phyloP scores from a whole-genome alignment of 2,113 vertebrate species.

The Gyps fulvus region DNA sequence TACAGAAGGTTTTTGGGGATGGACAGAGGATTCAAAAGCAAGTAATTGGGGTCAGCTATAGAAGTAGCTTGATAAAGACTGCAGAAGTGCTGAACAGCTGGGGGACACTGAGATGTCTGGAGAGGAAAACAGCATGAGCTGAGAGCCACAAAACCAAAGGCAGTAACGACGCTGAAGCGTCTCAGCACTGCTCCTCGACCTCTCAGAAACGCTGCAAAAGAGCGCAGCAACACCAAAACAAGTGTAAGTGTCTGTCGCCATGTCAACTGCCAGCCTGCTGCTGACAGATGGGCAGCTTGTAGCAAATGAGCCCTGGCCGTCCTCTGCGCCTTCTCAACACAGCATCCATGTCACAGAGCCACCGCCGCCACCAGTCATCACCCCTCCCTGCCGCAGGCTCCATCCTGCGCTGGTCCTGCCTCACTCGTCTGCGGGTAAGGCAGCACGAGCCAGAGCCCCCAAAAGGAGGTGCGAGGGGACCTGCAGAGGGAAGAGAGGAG shows the following conservation, averaged over 20 bases:
- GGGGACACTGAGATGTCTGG: neutral
- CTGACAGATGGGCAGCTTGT: neutral
- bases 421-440: neutral
- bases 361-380: neutral
- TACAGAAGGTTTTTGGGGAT: neutral
- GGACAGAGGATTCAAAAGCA: neutral
- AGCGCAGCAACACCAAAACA: neutral
- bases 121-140: neutral
- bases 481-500: neutral
- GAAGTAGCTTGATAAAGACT: neutral
- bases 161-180: neutral
- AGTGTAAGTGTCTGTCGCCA: neutral
- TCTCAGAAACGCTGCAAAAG: neutral
- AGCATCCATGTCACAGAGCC: neutral
- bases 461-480: accelerated
- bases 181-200: neutral
- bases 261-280: neutral
- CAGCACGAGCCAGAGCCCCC: neutral
- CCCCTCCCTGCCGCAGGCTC: neutral
- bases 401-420: neutral
- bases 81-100: neutral
- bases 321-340: neutral
- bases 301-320: neutral
- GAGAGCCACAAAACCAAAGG: neutral
- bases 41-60: neutral